Evolutionary conservation across 2,113 vertebrate species (phyloP).

Genomic region (Saccopteryx bilineata): DNA sequence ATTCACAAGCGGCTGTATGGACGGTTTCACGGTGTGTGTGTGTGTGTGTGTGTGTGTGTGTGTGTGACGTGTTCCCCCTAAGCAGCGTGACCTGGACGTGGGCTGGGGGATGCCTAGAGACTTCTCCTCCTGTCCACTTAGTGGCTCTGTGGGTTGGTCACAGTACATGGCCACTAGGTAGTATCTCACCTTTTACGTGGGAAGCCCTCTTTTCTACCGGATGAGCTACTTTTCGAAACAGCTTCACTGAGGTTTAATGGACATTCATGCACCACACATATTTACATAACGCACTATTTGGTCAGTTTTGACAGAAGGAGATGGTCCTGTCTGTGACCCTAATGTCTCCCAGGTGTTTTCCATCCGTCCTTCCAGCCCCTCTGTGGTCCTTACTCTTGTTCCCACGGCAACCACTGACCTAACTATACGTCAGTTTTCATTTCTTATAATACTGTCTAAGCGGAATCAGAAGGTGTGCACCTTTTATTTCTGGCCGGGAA

Average conservation of each 20-base stretch:
- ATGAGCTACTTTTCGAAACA: not conserved
- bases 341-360: not conserved
- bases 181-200: not conserved
- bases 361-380: fast-evolving
- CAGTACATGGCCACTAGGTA: fast-evolving
- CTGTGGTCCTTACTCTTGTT: too few relatives aligned
- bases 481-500: fast-evolving
- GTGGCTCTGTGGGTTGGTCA: fast-evolving
- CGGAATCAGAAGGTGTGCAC: fast-evolving
- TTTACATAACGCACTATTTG: not conserved
- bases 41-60: too few relatives aligned
- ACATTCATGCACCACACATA: fast-evolving
- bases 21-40: fast-evolving
- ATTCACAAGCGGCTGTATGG: not conserved
- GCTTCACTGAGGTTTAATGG: not conserved
- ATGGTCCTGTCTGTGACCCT: fast-evolving
- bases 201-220: not conserved
- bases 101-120: fast-evolving
- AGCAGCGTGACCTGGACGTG: fast-evolving
- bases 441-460: not conserved
- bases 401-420: fast-evolving
- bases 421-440: too few relatives aligned
- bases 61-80: fast-evolving
- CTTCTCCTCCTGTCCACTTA: fast-evolving
- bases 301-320: not conserved